Conservation (phyloP, 92 coral and sea anemone genomes). For the Bergia puertoricense region DNA sequence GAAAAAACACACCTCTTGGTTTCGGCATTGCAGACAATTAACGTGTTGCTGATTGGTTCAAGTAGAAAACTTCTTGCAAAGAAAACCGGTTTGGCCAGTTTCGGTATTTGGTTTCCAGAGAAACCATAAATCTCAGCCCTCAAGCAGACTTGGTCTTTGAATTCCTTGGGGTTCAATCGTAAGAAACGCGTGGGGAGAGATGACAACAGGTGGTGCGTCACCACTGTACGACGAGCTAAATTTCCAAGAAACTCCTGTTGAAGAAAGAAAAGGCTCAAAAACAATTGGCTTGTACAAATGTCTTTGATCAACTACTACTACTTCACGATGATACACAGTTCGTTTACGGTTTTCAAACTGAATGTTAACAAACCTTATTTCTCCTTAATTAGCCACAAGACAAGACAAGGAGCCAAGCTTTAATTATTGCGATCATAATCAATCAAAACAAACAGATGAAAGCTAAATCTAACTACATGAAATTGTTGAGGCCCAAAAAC, state of each 20-base stretch:
- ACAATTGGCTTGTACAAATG: too few relatives aligned
- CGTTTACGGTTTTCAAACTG: too few relatives aligned
- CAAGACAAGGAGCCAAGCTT: too few relatives aligned
- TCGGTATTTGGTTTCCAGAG: not conserved
- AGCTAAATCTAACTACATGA: too few relatives aligned
- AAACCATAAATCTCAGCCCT: conserved; percentile 57
- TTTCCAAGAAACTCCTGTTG: conserved; percentile 53
- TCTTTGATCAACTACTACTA: too few relatives aligned
- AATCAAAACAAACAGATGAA: too few relatives aligned
- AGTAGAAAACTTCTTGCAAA: conserved; percentile 56
- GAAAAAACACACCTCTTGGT: conserved; percentile 25
- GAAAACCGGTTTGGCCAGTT: conserved; percentile 27
- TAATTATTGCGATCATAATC: too few relatives aligned
- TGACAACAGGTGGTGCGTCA: conserved; percentile 42
- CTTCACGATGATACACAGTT: too few relatives aligned
- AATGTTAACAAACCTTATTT: too few relatives aligned
- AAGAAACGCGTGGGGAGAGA: conserved; percentile 57
- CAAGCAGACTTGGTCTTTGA: conserved; percentile 51
- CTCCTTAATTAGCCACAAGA: too few relatives aligned
- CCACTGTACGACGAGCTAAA: conserved; percentile 31
- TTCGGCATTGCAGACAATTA: conserved; percentile 51
- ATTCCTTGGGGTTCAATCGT: conserved; percentile 60
- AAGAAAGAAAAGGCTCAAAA: not conserved
- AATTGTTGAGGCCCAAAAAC: too few relatives aligned
- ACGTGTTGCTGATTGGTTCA: conserved; percentile 32